Evolutionary conservation across 2,888 invertebrate genomes (phyloP).

Genomic region (Hydrotaea cyrtoneurina): DNA sequence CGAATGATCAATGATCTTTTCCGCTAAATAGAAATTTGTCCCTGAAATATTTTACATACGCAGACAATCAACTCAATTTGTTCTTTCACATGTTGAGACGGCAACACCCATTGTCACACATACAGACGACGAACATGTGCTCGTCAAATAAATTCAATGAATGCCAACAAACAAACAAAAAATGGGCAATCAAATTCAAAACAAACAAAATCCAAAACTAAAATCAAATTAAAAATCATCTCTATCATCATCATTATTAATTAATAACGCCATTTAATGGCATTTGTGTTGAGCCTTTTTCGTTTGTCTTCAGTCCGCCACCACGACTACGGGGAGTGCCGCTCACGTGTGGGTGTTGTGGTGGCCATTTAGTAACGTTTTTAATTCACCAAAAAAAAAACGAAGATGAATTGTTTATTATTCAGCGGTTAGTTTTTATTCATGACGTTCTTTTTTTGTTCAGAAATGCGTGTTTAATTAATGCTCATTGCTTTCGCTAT

Average conservation of each 20-base stretch:
- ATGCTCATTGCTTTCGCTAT: too few species aligned
- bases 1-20: neutral
- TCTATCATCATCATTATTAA: conserved; percentile 15
- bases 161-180: neutral
- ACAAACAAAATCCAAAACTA: neutral
- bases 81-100: neutral
- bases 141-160: neutral
- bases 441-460: neutral
- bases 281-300: conserved; percentile 19
- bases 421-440: conserved; percentile 3
- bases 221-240: conserved; percentile 8
- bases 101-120: neutral
- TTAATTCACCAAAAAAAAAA: neutral
- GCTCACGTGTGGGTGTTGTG: neutral
- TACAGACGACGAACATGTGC: neutral
- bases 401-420: conserved; percentile 2
- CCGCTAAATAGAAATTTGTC: neutral
- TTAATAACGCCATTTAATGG: conserved; percentile 20
- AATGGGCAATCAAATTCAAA: neutral
- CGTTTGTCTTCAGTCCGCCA: neutral
- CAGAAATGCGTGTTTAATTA: too few species aligned
- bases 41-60: conserved; percentile 3
- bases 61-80: neutral
- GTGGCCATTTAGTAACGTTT: neutral
- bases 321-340: neutral